Evolutionary conservation across 1,140 invertebrate genomes (phyloP).

Genomic region (Paracyclopina nana): DNA sequence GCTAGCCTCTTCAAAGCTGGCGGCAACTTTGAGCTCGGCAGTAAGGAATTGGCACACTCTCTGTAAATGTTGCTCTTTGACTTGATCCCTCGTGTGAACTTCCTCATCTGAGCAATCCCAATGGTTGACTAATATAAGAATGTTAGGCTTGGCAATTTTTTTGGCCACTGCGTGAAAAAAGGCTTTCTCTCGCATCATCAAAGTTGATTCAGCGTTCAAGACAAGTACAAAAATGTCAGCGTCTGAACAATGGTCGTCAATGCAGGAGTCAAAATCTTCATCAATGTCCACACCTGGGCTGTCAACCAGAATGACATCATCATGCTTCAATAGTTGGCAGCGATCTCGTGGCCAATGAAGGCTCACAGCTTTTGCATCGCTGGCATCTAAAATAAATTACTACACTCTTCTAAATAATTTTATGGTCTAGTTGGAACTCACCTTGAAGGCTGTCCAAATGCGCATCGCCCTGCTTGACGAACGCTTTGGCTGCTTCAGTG

Average conservation of each 20-base stretch:
- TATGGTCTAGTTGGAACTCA: background rate
- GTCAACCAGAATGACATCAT: conserved; percentile 1
- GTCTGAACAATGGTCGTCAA: background rate
- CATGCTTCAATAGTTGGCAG: background rate
- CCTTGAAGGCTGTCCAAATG: background rate
- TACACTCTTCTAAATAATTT: background rate
- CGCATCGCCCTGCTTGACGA: background rate
- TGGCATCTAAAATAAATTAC: background rate
- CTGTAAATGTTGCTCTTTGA: too few relatives aligned
- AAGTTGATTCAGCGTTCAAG: background rate
- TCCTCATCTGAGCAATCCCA: background rate
- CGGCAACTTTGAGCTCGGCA: too few relatives aligned
- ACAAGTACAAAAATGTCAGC: background rate
- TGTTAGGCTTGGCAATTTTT: background rate
- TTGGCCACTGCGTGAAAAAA: background rate
- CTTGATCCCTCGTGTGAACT: too few relatives aligned
- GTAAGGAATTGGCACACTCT: too few relatives aligned
- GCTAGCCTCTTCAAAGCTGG: too few relatives aligned
- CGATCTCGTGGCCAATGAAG: background rate
- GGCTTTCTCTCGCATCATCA: background rate
- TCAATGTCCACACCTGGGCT: background rate
- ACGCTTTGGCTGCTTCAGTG: background rate
- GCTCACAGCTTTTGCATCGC: background rate
- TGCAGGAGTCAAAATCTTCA: background rate
- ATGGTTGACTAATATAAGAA: background rate